These are phyloP conservation scores for Mobula hypostoma DNA, from an alignment of 2,113 vertebrate genomes.

Conservation along the genomic window DNA sequence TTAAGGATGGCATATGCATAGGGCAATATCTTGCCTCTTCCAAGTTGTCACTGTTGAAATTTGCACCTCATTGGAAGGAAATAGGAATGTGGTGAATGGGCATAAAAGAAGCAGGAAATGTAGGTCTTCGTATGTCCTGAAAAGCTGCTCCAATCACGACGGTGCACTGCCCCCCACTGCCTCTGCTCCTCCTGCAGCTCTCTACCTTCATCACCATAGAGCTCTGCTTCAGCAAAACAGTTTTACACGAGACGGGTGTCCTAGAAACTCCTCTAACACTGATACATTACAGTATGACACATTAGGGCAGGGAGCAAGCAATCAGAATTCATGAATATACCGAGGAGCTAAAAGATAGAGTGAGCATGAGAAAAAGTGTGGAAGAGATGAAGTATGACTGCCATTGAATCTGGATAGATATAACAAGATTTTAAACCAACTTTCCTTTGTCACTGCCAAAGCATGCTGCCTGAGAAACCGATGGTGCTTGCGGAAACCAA, in stretches of 20 bases:
- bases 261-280: background rate
- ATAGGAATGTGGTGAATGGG: no score
- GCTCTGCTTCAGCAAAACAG: background rate
- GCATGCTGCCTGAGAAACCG: background rate
- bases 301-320: background rate
- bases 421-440: background rate
- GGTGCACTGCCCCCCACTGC: background rate
- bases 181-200: background rate
- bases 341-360: background rate
- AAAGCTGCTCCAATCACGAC: background rate
- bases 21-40: no score
- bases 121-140: background rate
- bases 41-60: no score
- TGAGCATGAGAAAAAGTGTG: no score
- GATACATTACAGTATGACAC: background rate
- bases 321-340: background rate
- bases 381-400: background rate
- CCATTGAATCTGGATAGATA: background rate
- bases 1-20: no score
- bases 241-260: background rate
- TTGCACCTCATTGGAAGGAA: no score
- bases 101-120: no score
- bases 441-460: slow-evolving; percentile 16
- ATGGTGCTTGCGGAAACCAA: background rate
- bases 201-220: background rate